Conservation (phyloP, 2,113 vertebrate genomes). For the Galemys pyrenaicus region DNA sequence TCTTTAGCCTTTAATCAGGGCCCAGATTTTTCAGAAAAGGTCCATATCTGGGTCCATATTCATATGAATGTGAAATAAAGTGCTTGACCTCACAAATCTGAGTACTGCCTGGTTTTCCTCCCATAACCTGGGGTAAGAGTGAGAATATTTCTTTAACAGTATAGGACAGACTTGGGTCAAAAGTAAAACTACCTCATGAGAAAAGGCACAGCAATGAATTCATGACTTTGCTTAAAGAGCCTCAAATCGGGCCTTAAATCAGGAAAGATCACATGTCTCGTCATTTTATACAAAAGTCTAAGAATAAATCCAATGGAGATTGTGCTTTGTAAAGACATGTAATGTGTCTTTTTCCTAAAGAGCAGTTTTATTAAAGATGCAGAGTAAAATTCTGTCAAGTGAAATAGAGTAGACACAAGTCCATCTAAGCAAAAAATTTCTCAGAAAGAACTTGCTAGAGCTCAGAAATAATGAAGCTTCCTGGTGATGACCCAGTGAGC, state of each 20-base stretch:
- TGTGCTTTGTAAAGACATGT: neutral
- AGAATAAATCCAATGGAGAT: neutral
- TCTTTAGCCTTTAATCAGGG: too few relatives aligned
- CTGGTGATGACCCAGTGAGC: neutral
- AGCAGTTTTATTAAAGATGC: neutral
- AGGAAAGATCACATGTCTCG: neutral
- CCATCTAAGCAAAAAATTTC: neutral
- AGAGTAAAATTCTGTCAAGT: neutral
- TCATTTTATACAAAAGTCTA: neutral
- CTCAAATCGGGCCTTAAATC: neutral
- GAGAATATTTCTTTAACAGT: too few relatives aligned
- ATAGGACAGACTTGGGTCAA: neutral
- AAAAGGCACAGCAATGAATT: slow-evolving; percentile 12
- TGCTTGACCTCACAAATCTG: too few relatives aligned
- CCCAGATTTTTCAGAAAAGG: too few relatives aligned
- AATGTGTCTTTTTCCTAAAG: neutral
- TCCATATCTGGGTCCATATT: too few relatives aligned
- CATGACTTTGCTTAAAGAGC: neutral
- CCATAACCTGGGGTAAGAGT: too few relatives aligned
- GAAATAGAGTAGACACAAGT: neutral
- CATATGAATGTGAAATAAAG: too few relatives aligned
- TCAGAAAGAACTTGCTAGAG: neutral
- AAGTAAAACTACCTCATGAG: neutral
- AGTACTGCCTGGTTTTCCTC: too few relatives aligned
- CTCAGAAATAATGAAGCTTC: neutral